Evolutionary conservation across 1,140 invertebrate genomes (phyloP).

Genomic region (Nephila pilipes): DNA sequence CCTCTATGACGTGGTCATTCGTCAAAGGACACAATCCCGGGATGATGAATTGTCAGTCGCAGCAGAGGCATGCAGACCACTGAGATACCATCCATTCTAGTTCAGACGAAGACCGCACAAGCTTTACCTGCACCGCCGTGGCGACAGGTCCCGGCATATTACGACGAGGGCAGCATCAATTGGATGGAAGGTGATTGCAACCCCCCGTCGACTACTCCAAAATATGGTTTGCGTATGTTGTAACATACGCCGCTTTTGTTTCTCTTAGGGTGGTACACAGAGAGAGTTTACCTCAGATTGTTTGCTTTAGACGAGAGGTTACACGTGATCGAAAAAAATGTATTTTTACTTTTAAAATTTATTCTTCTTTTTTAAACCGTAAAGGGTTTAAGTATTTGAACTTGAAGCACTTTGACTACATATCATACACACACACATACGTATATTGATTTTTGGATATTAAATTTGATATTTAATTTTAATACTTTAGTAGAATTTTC

Average conservation of each 20-base stretch:
- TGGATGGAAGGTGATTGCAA: slow-evolving; percentile 18
- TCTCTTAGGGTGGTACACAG: neutral
- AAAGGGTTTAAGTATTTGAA: too few relatives aligned
- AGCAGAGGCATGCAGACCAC: slow-evolving; percentile 27
- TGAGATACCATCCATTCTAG: slow-evolving; percentile 58
- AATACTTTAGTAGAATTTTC: too few relatives aligned
- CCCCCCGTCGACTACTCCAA: neutral
- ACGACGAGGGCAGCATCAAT: slow-evolving; percentile 44
- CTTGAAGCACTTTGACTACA: too few relatives aligned
- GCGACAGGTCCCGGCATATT: slow-evolving; percentile 64
- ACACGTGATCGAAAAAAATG: too few relatives aligned
- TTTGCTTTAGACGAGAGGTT: neutral
- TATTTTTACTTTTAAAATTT: too few relatives aligned
- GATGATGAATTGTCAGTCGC: slow-evolving; percentile 62
- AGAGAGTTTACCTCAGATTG: neutral
- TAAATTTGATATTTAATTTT: too few relatives aligned
- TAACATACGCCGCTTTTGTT: neutral
- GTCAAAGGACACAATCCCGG: slow-evolving; percentile 69
- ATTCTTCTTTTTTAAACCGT: too few relatives aligned
- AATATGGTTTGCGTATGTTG: neutral
- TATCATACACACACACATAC: too few relatives aligned
- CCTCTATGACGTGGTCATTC: slow-evolving; percentile 68
- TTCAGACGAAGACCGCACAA: slow-evolving; percentile 47
- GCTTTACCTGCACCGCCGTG: slow-evolving; percentile 59
- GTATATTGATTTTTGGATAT: too few relatives aligned